A percentile compares a stretch with the other conserved stretches of the same genome.
phyloP scores from a whole-genome alignment of 1,140 invertebrate species.

The Hylyphantes graminicola region DNA sequence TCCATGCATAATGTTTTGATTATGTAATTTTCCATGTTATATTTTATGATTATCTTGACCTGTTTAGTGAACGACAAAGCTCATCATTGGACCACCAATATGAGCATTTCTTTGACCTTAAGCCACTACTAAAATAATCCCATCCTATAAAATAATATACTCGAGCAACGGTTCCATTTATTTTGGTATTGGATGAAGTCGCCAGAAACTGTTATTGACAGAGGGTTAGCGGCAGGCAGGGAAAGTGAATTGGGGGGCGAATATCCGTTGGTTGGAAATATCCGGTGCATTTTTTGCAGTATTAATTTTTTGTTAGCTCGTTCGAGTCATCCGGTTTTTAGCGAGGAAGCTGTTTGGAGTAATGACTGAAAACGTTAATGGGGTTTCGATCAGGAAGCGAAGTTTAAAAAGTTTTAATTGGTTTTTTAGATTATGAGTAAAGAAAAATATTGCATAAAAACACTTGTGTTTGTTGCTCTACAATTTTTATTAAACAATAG shows the following conservation, averaged over 20 bases:
- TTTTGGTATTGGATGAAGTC: constrained; percentile 44
- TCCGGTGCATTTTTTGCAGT: background rate
- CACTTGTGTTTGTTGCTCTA: too few species aligned
- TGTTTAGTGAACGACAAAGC: too few species aligned
- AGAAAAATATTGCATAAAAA: too few species aligned
- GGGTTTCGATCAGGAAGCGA: constrained; percentile 42
- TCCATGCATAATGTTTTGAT: too few species aligned
- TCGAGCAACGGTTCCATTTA: constrained; percentile 29
- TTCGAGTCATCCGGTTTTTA: constrained; percentile 17
- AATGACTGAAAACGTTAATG: constrained; percentile 40
- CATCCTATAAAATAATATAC: constrained; percentile 16
- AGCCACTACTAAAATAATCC: background rate
- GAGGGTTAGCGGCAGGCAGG: background rate
- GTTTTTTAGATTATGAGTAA: background rate
- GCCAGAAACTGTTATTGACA: constrained; percentile 49
- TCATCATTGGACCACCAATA: too few species aligned
- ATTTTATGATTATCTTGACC: too few species aligned
- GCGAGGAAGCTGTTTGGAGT: constrained; percentile 1
- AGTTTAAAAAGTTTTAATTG: background rate
- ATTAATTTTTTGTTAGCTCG: constrained; percentile 9
- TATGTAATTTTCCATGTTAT: too few species aligned
- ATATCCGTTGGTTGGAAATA: background rate
- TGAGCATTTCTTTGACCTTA: too few species aligned
- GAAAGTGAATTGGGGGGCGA: constrained; percentile 2
- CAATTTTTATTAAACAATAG: too few species aligned